A percentile compares a stretch with the other conserved stretches of the same genome.
These are phyloP conservation scores for Amblyjoppa proteus DNA, from an alignment of 2,888 invertebrate genomes.

Conservation along the genomic window DNA sequence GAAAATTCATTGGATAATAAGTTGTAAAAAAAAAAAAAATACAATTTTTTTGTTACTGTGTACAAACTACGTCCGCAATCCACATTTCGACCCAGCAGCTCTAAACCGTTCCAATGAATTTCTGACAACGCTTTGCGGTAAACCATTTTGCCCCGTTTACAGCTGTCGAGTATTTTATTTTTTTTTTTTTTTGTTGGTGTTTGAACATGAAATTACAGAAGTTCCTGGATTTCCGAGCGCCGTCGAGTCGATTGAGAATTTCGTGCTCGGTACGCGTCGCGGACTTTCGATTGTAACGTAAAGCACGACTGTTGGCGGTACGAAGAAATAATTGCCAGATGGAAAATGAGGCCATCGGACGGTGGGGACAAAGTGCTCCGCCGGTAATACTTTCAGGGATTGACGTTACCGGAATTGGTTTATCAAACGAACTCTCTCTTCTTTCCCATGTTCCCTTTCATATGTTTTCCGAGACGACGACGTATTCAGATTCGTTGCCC, in stretches of 20 bases:
- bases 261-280: not conserved
- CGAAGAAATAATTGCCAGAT: constrained; percentile 72
- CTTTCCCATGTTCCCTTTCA: constrained; percentile 63
- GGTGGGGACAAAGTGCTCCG: constrained; percentile 57
- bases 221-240: not conserved
- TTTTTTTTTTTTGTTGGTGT: not conserved
- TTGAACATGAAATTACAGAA: not conserved
- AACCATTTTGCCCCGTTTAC: not conserved
- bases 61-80: no score
- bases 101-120: no score
- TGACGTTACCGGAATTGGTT: constrained; percentile 83
- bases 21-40: no score
- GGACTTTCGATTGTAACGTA: constrained; percentile 22
- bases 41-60: no score
- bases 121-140: not conserved
- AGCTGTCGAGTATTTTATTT: not conserved
- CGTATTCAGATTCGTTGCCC: constrained; percentile 28
- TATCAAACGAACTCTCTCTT: constrained; percentile 76
- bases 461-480: constrained; percentile 45
- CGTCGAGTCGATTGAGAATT: constrained; percentile 12
- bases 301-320: constrained; percentile 4
- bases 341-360: constrained; percentile 71
- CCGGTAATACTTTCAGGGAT: constrained; percentile 81
- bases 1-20: no score
- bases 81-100: no score